Conservation (phyloP, 2,888 invertebrate genomes). For the Trachelus tabidus region DNA sequence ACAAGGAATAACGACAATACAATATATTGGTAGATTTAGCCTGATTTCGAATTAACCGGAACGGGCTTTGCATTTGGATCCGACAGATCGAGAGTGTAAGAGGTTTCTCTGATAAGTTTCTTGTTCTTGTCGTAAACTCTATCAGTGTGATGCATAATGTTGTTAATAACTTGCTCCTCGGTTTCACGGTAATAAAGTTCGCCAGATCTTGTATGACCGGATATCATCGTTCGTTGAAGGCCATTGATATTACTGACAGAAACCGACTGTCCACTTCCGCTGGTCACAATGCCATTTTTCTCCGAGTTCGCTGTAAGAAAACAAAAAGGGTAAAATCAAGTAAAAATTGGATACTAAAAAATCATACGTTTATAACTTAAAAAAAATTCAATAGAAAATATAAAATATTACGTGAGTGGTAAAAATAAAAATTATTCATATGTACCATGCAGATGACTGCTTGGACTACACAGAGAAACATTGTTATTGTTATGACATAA, state of each 20-base stretch:
- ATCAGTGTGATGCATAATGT: conserved; percentile 36
- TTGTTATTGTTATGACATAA: neutral
- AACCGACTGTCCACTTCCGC: neutral
- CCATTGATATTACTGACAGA: conserved; percentile 8
- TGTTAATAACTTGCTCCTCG: conserved; percentile 31
- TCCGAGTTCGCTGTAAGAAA: neutral
- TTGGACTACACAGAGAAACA: neutral
- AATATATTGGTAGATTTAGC: neutral
- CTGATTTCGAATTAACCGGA: neutral
- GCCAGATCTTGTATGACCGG: conserved; percentile 40
- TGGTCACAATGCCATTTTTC: neutral
- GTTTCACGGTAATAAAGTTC: conserved; percentile 33
- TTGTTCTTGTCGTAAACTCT: conserved; percentile 33
- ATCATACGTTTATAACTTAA: neutral
- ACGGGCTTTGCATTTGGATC: conserved; percentile 38
- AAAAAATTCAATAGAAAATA: neutral
- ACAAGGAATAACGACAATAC: neutral
- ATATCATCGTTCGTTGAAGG: conserved; percentile 23
- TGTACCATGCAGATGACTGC: neutral
- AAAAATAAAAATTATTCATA: neutral
- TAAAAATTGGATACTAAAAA: neutral
- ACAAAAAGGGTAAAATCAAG: neutral
- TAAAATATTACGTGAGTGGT: neutral
- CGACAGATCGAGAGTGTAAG: conserved; percentile 37
- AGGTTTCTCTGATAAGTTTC: conserved; percentile 21